Conservation (phyloP, 2,797 vertebrate genomes). For the Oreortyx pictus region DNA sequence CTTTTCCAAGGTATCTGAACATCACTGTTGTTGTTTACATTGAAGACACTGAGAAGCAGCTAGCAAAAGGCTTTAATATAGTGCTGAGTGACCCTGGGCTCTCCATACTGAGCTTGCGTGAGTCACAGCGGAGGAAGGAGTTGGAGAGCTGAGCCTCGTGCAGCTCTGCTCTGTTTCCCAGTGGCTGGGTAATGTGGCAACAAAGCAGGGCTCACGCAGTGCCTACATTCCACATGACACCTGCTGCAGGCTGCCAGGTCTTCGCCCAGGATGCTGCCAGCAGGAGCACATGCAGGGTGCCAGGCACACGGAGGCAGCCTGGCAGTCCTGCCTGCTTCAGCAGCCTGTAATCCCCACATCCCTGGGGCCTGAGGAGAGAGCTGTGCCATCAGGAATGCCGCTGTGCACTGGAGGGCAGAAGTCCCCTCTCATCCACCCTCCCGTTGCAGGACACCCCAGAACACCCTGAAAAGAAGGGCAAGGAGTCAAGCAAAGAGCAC, state of each 20-base stretch:
- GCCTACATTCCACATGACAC: not conserved
- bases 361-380: not conserved
- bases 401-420: not conserved
- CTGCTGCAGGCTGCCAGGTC: not conserved
- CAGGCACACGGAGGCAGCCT: not conserved
- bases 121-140: not conserved
- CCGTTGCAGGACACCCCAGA: not conserved
- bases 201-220: not conserved
- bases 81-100: not conserved
- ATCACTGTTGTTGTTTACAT: not conserved
- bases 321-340: not conserved
- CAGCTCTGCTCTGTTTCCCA: not conserved
- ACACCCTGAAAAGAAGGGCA: fast-evolving
- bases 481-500: not conserved
- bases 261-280: not conserved
- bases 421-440: not conserved
- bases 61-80: not conserved
- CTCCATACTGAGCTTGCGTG: fast-evolving
- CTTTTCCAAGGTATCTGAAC: slow-evolving; percentile 20
- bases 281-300: not conserved
- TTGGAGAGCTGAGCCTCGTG: not conserved
- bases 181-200: not conserved
- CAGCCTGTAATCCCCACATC: not conserved
- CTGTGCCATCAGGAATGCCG: not conserved
- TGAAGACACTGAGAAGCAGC: not conserved